Evolutionary conservation across 2,888 invertebrate genomes (phyloP).

Genomic region (Pharmacophagus antenor): DNA sequence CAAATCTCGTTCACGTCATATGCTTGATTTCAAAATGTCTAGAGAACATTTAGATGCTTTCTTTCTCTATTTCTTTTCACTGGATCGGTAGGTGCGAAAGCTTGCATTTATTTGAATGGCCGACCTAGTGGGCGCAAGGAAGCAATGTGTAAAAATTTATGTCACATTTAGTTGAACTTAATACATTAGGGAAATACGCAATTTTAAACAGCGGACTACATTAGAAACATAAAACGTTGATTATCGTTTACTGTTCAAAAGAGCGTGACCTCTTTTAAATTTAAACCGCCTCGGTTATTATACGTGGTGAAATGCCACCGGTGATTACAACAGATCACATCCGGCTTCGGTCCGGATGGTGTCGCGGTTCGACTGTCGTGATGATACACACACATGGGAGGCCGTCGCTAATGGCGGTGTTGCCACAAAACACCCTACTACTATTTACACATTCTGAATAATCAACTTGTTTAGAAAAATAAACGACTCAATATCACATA

Average conservation of each 20-base stretch:
- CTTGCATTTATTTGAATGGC: neutral
- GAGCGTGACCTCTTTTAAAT: conserved; percentile 64
- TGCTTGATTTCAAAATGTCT: neutral
- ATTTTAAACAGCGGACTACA: conserved; percentile 46
- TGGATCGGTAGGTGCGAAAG: neutral
- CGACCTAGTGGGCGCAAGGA: neutral
- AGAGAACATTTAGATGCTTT: neutral
- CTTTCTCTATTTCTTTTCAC: neutral
- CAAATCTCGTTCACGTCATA: too few species aligned
- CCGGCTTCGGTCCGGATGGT: conserved; percentile 70
- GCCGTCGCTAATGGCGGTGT: conserved; percentile 39
- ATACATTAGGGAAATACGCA: conserved; percentile 56
- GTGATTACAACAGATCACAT: conserved; percentile 74
- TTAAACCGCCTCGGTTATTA: conserved; percentile 56
- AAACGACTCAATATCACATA: too few species aligned
- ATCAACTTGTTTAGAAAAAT: neutral
- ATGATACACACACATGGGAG: conserved; percentile 50
- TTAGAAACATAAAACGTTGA: conserved; percentile 45
- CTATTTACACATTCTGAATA: conserved; percentile 10
- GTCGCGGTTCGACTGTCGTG: conserved; percentile 67
- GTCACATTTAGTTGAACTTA: conserved; percentile 7
- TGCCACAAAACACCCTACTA: conserved; percentile 21
- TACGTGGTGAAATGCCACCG: conserved; percentile 75
- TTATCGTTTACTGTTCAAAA: conserved; percentile 63
- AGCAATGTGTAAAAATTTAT: neutral